Evolutionary conservation across 1,140 invertebrate species (phyloP).

Genomic region (Drosophila guanche): DNA sequence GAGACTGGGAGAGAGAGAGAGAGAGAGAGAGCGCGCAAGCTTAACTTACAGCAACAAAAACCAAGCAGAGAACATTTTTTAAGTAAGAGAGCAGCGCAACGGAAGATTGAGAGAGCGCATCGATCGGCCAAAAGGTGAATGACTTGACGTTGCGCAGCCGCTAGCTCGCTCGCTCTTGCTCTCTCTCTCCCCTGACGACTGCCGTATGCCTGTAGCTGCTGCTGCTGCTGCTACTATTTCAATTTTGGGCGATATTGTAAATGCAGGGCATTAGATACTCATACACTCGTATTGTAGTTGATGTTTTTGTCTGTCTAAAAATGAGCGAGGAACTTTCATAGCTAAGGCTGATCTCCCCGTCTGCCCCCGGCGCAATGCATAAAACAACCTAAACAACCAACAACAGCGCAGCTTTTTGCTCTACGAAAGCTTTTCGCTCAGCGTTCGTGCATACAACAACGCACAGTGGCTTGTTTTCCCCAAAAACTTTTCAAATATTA

Average conservation of each 20-base stretch:
- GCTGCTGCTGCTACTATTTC: slow-evolving; percentile 24
- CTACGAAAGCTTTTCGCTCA: slow-evolving; percentile 13
- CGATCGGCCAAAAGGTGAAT: slow-evolving; percentile 68
- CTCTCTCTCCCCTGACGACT: background rate
- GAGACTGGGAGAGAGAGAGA: slow-evolving; percentile 5
- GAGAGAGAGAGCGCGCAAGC: slow-evolving; percentile 9
- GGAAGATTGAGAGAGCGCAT: slow-evolving; percentile 10
- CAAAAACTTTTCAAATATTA: too few relatives aligned
- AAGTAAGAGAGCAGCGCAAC: slow-evolving; percentile 4
- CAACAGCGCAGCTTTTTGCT: slow-evolving; percentile 13
- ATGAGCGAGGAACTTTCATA: slow-evolving; percentile 48
- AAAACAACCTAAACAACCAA: slow-evolving; percentile 6
- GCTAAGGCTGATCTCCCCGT: too few relatives aligned
- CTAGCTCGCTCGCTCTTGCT: slow-evolving; percentile 14
- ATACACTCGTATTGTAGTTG: slow-evolving; percentile 2
- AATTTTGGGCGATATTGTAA: slow-evolving; percentile 50
- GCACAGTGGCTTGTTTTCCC: too few relatives aligned
- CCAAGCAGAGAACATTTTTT: slow-evolving; percentile 26
- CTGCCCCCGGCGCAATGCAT: too few relatives aligned
- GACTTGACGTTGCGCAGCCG: slow-evolving; percentile 55
- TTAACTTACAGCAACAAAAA: slow-evolving; percentile 11
- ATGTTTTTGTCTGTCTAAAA: slow-evolving; percentile 30
- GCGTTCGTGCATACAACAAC: too few relatives aligned
- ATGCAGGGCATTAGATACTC: slow-evolving; percentile 57
- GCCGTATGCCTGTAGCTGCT: background rate